Percentiles rank a stretch among this genome's conserved stretches.
Conservation (phyloP, 2,797 vertebrate genomes). For the Taeniopygia guttata region DNA sequence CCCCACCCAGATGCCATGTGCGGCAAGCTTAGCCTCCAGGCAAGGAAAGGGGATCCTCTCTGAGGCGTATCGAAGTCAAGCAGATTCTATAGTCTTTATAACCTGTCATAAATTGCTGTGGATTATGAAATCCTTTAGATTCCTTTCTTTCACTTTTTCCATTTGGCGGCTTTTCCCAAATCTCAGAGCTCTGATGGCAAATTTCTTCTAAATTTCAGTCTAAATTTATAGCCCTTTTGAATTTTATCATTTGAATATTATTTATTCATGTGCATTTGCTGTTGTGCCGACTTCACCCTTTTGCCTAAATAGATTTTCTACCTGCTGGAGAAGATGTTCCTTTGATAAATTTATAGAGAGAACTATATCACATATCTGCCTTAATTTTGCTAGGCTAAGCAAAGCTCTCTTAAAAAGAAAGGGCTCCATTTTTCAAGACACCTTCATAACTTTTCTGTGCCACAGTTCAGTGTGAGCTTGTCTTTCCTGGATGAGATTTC, state of each 20-base stretch:
- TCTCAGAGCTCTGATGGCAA: not conserved
- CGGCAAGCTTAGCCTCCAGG: not conserved
- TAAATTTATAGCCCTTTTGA: not conserved
- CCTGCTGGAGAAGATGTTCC: constrained; percentile 22
- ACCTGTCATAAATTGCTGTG: not conserved
- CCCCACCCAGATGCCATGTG: not conserved
- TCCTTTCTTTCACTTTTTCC: not conserved
- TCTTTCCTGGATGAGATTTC: not conserved
- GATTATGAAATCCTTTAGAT: not conserved
- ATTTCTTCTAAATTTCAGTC: constrained; percentile 6
- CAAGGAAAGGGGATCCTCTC: not conserved
- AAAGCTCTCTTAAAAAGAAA: constrained; percentile 10
- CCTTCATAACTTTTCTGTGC: not conserved
- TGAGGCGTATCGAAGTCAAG: not conserved
- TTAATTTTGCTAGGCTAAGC: constrained; percentile 44
- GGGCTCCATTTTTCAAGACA: not conserved
- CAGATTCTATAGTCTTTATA: not conserved
- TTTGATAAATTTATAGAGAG: constrained; percentile 45
- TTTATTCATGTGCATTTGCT: constrained; percentile 29
- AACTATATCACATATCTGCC: constrained; percentile 36
- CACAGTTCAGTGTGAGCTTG: not conserved
- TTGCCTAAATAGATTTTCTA: constrained; percentile 32
- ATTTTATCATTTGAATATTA: constrained; percentile 50
- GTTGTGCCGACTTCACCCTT: not conserved
- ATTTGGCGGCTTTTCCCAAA: not conserved